Base-by-base conservation (phyloP, 2,113 vertebrate species). In the Xiphorhynchus elegans region DNA sequence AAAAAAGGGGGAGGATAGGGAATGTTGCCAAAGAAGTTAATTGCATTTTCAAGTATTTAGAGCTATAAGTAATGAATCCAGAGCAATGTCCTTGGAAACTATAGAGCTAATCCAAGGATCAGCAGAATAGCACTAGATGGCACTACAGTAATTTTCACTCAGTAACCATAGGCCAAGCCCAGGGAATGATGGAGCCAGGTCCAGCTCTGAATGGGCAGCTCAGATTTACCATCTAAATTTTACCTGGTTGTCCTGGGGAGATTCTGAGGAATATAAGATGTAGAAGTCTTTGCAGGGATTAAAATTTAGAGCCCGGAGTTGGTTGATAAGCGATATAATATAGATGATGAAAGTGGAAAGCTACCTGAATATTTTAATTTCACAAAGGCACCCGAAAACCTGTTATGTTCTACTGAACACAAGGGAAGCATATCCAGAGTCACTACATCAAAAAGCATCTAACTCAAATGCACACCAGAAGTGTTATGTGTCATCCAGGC, bases 61-160 rank as follows among this genome's bases (percentile, higher is more conserved):
- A 78, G 18, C 6, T 67, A 26, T 39, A 74, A 74, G 25, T 63
- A 89, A 75, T 64, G 24, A 89, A 81, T 55, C 23, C 29, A 78
- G 33, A 90, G 28, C 26, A n/a, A 56, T 7, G 49, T 52, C 39
- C 50, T 90, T 85, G 52, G 72, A 91, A 76, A 80, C 55, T 33
- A 3, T 2, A 23, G 28, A 72, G 18, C 1, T 6, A 69, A 63
- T 31, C 31, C 44, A 66, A 66, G 50, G 37, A 79, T 35, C 28
- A 56, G 46, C 35, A 66, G 53, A 60, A 39, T 20, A 86, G 90
- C 95, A 88, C 95, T 97, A 97, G 95, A 52, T 96, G 96, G 95
- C 96, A 95, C 92, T 80, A 25, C 76, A 86, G 93, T 47, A 84
- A 95, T 91, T 93, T 85, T 80, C 76, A 70, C 59, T 83, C 63